phyloP scores from a whole-genome alignment of 2,113 vertebrate genomes.

The Amphiprion ocellaris region DNA sequence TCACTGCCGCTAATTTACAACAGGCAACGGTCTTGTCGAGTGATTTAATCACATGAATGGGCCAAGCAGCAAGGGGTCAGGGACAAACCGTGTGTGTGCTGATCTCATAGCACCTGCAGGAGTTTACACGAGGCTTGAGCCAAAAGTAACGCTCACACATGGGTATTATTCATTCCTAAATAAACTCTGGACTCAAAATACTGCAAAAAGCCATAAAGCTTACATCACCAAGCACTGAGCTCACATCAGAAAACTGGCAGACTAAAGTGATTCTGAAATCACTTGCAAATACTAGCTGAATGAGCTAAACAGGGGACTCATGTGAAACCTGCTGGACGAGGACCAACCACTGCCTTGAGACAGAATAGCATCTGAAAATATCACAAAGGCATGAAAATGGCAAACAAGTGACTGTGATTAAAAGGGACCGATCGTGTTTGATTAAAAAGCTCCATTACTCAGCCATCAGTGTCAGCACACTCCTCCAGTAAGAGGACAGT shows the following conservation, averaged over 20 bases:
- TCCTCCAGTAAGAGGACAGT: background rate
- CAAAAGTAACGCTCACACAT: slow-evolving; percentile 18
- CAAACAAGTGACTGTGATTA: slow-evolving; percentile 11
- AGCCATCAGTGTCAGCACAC: background rate
- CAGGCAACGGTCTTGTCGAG: slow-evolving; percentile 5
- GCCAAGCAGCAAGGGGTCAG: background rate
- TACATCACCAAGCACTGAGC: rapidly evolving
- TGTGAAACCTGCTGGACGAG: background rate
- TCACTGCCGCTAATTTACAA: slow-evolving; percentile 32
- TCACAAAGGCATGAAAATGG: slow-evolving; percentile 14
- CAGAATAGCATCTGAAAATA: slow-evolving; percentile 21
- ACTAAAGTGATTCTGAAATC: slow-evolving; percentile 1
- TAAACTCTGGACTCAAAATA: slow-evolving; percentile 14
- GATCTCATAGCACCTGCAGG: slow-evolving; percentile 40
- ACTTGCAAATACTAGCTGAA: background rate
- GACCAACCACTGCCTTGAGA: no score
- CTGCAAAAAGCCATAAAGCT: background rate
- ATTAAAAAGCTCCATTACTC: background rate
- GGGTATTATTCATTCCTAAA: slow-evolving; percentile 13
- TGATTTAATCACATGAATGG: slow-evolving; percentile 21
- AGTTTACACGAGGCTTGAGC: slow-evolving; percentile 24
- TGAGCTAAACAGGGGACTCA: background rate
- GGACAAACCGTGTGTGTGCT: background rate
- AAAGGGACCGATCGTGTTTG: background rate
- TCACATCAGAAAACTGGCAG: background rate